Evolutionary conservation across 2,888 invertebrate species (phyloP), one percentile per base, ranked within the genome.

Genomic region (Drosophila colorata): DNA sequence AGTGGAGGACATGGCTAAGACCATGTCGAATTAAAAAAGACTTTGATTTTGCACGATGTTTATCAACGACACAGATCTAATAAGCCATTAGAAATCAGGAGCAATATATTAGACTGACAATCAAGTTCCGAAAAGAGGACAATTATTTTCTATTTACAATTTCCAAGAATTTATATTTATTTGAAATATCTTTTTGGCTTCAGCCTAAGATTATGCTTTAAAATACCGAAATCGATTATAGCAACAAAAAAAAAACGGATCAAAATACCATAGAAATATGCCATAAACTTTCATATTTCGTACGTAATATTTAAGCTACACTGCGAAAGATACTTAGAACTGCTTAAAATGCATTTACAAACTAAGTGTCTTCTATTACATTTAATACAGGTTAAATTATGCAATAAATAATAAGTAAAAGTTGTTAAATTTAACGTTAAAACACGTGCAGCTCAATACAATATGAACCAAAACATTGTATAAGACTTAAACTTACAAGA

Each of bases 391-490:
- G 41, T 69, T 77, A 78, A 72, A 59, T 75, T 75, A 78, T 55
- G 80, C 65, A 84, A 84, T 82, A 82, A 82, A 84, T 87, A 78
- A 84, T 74, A 55, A 55, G 38, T 65, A 73, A 57, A 61, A 28
- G 43, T 71, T 55, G 51, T 79, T 20, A 71, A 59, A 56, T 53
- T 59, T 44, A 66, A 76, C 14, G 46, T 35, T 63, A 67, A 28
- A 74, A 67, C 40, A 57, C 47, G 47, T 47, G n/a, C 25, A 49
- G 79, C 46, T 76, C 73, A 82, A 76, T 18, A 72, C 6, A 71
- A 65, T 46, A 48, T 55, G 65, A 82, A 69, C 80, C 52, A 60
- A 63, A 40, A 28, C 14, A 59, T 65, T 66, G 28, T 59, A 60
- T 52, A 78, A 28, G 3, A 57, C 60, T 69, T 59, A 48, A 65